Evolutionary conservation across 2,797 vertebrate species (phyloP).

Genomic region (Chiroxiphia lanceolata): DNA sequence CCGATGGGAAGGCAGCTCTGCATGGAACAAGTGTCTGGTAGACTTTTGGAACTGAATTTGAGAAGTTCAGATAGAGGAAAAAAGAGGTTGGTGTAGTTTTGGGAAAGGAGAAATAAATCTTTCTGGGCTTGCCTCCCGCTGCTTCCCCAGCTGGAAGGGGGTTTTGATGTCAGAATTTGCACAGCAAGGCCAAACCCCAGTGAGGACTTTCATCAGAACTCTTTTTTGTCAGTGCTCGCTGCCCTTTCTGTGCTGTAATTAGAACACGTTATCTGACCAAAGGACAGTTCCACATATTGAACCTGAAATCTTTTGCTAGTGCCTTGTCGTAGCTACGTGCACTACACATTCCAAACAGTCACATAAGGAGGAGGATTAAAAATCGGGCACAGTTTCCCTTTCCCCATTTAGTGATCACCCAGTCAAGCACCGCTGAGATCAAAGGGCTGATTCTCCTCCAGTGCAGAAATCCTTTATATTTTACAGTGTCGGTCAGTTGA

Average conservation of each 20-base stretch:
- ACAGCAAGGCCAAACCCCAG: neutral
- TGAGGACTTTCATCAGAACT: neutral
- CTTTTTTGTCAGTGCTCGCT: neutral
- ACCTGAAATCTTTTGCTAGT: neutral
- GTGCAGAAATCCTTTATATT: neutral
- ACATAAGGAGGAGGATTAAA: neutral
- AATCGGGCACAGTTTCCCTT: neutral
- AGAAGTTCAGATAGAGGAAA: neutral
- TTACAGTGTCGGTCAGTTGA: neutral
- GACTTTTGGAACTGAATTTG: neutral
- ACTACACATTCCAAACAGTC: neutral
- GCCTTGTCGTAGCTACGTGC: neutral
- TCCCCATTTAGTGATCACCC: neutral
- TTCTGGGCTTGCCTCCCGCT: neutral
- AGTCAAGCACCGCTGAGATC: neutral
- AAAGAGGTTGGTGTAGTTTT: neutral
- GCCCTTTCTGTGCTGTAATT: neutral
- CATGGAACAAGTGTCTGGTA: neutral
- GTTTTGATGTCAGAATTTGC: neutral
- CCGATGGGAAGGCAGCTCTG: neutral
- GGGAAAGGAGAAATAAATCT: neutral
- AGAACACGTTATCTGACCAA: accelerated
- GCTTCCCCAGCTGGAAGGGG: neutral
- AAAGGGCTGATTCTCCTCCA: neutral
- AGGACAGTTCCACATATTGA: neutral